Base-by-base conservation (phyloP, 53 echinoderm and acorn worm genomes). In the Crossaster papposus region DNA sequence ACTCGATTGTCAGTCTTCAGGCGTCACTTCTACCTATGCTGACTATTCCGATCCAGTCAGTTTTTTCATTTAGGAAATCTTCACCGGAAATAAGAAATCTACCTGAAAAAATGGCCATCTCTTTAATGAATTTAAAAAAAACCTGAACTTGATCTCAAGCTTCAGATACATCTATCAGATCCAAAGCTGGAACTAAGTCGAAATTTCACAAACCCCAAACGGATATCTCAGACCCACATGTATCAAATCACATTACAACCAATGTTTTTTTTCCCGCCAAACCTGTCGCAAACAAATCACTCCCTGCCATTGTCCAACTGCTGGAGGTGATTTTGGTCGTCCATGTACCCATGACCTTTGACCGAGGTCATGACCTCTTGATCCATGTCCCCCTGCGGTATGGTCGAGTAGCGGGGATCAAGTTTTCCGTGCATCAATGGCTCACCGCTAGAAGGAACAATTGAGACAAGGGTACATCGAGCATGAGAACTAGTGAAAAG, bases 271-370 rank as follows among this genome's bases (percentile, higher is more conserved):
- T 44, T 44, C 44, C 44, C 44, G 44, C 44, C 44, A 44, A 10
- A 68, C 68, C 68, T 68, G 24, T 26, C 24, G 28, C 28, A 17
- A 17, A 24, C 65, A n/a, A 24, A 8, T 77, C 77, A 87, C 55
- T 87, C 87, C 36, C 87, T 55, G 36, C 87, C 87, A 38, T 87
- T 87, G 77, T 76, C 77, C 76, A 87, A 36, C 84, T 84, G 84
- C 73, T 84, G 50, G 51, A 84, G 84, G 87, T 87, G 87, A 36
- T 77, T 87, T 14, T 53, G 87, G 30, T 26, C 58, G 29, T 87
- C 87, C 36, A 54, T 20, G 87, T 87, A 87, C 23, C 36, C 64
- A 0, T 55, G 77, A 77, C 75, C 75, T 77, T 87, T 87, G 58
- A 54, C 64, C n/a, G 77, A 62, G 24, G 62, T 62, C 87, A 87